Conservation (phyloP, 1,140 invertebrate genomes). For the Pachyrhynchus sulphureomaculatus region DNA sequence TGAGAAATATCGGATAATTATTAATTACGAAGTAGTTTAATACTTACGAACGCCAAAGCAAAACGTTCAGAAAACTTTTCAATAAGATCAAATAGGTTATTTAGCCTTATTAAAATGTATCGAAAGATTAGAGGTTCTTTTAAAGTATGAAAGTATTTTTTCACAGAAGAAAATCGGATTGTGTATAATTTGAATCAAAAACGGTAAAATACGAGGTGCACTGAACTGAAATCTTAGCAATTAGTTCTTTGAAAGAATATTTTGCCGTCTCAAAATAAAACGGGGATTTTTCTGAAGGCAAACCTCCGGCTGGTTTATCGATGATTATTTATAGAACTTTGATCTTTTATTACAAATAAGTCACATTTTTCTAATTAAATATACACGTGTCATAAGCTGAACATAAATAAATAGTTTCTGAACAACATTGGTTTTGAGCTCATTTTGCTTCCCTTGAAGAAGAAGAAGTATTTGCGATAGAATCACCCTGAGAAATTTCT, state of each 20-base stretch:
- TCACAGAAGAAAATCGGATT: slow-evolving; percentile 45
- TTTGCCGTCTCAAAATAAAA: slow-evolving; percentile 32
- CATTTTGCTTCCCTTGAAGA: too few species aligned
- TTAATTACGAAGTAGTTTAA: neutral
- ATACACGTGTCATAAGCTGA: too few species aligned
- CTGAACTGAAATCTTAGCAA: slow-evolving; percentile 49
- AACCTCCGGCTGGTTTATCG: slow-evolving; percentile 50
- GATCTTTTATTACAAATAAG: slow-evolving; percentile 39
- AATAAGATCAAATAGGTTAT: slow-evolving; percentile 9
- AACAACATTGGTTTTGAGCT: too few species aligned
- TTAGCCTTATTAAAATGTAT: slow-evolving; percentile 37
- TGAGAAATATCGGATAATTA: neutral
- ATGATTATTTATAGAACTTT: slow-evolving; percentile 48
- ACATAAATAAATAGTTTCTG: too few species aligned
- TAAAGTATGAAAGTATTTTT: slow-evolving; percentile 44
- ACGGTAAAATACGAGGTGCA: slow-evolving; percentile 42
- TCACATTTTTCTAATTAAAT: too few species aligned
- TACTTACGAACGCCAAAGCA: neutral
- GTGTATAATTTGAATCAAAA: slow-evolving; percentile 43
- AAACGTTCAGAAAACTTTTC: neutral
- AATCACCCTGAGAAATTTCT: too few species aligned
- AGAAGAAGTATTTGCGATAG: too few species aligned
- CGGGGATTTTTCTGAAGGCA: slow-evolving; percentile 47
- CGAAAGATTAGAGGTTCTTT: slow-evolving; percentile 42
- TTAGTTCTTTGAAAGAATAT: slow-evolving; percentile 47